Percentiles rank a stretch among this genome's conserved stretches.
These are phyloP conservation scores for Ctenicera cuprea DNA, from an alignment of 2,888 invertebrate genomes.

Conservation along the genomic window DNA sequence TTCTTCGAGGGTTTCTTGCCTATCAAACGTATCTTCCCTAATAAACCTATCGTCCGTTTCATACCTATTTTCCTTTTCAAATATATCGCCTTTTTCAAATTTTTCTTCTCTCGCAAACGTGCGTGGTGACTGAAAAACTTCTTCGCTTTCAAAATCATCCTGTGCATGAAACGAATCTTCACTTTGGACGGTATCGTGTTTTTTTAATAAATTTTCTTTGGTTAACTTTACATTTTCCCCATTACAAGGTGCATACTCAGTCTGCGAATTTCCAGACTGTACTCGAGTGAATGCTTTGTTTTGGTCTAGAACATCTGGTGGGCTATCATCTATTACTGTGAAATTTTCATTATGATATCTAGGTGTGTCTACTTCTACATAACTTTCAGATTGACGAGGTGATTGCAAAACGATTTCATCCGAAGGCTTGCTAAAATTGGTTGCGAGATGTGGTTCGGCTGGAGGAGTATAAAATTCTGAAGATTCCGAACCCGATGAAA, in stretches of 20 bases:
- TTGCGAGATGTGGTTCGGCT: conserved; percentile 64
- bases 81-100: conserved; percentile 15
- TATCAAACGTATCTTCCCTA: conserved; percentile 5
- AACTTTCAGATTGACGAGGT: conserved; percentile 54
- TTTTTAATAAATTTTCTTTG: not conserved
- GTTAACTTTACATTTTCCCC: not conserved
- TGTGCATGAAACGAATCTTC: conserved; percentile 42
- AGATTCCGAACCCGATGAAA: conserved; percentile 70
- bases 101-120: conserved; percentile 30
- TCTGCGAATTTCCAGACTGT: conserved; percentile 29
- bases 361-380: conserved; percentile 58
- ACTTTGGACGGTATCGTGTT: conserved; percentile 15
- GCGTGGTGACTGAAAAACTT: conserved; percentile 14
- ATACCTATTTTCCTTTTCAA: not conserved
- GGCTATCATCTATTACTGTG: conserved; percentile 53
- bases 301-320: conserved; percentile 43
- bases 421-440: conserved; percentile 57
- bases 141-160: conserved; percentile 41
- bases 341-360: conserved; percentile 54
- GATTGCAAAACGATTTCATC: conserved; percentile 36
- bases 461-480: conserved; percentile 72
- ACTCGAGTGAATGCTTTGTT: conserved; percentile 33
- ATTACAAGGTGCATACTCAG: not conserved
- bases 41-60: not conserved
- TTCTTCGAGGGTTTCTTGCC: conserved; percentile 37